Percentiles rank a stretch among this genome's conserved stretches.
phyloP scores from a whole-genome alignment of 1,140 invertebrate species.

The Musca vetustissima region DNA sequence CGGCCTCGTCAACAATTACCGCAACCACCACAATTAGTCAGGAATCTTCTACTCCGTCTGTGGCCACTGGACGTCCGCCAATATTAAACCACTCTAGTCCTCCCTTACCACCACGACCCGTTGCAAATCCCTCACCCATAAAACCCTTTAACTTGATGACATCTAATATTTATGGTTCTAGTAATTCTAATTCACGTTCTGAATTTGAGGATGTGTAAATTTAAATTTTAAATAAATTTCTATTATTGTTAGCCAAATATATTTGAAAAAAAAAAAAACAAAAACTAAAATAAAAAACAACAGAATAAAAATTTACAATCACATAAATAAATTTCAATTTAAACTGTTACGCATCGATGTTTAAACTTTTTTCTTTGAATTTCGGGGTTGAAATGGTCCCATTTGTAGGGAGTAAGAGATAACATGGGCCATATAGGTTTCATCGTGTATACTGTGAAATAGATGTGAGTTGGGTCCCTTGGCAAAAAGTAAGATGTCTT shows the following conservation, averaged over 20 bases:
- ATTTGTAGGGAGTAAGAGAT: conserved; percentile 37
- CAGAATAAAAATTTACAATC: background rate
- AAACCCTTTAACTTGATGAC: conserved; percentile 7
- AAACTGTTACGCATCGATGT: background rate
- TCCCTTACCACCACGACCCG: no score
- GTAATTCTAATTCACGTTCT: background rate
- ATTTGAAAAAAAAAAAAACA: background rate
- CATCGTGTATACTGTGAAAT: conserved; percentile 39
- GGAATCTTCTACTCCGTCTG: background rate
- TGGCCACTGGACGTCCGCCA: background rate
- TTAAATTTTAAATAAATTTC: background rate
- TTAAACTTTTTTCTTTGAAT: background rate
- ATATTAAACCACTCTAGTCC: conserved; percentile 5
- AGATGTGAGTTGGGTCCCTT: conserved; percentile 40
- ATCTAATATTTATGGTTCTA: background rate
- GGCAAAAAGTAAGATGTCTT: background rate
- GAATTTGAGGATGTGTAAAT: conserved; percentile 4
- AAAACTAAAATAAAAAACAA: no score
- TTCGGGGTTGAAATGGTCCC: background rate
- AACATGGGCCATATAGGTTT: conserved; percentile 42
- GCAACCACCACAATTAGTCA: conserved; percentile 14
- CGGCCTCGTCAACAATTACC: conserved; percentile 30
- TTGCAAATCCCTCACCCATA: background rate
- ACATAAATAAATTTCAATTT: conserved; percentile 13
- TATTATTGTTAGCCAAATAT: conserved; percentile 15